Percentiles rank a stretch among this genome's conserved stretches.
These are phyloP conservation scores for Chauna torquata DNA, from an alignment of 2,113 vertebrate genomes.

Conservation along the genomic window DNA sequence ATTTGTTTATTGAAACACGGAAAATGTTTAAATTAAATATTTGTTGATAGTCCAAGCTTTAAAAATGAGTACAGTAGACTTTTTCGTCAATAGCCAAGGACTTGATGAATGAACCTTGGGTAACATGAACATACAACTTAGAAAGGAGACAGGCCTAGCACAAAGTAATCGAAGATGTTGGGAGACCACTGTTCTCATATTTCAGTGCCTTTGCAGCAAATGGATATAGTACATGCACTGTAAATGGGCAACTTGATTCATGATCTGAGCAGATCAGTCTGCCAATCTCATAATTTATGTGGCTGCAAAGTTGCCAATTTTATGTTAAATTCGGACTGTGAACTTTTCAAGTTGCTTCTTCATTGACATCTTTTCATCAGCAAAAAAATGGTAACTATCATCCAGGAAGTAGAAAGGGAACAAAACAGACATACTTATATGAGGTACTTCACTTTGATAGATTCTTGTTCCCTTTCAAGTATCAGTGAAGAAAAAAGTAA, in stretches of 20 bases:
- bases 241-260: background rate
- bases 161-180: background rate
- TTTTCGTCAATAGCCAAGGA: background rate
- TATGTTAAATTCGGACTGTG: background rate
- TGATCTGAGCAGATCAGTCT: background rate
- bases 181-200: background rate
- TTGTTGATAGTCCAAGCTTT: background rate
- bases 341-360: background rate
- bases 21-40: background rate
- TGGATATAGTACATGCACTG: background rate
- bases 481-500: background rate
- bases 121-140: background rate
- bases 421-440: background rate
- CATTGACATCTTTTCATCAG: background rate
- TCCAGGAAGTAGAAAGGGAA: background rate
- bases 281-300: background rate
- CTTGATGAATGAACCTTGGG: background rate
- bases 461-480: background rate
- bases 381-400: background rate
- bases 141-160: background rate
- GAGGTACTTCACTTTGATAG: background rate
- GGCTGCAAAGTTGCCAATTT: background rate
- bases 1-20: background rate
- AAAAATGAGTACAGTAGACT: background rate
- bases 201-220: background rate